Evolutionary conservation across 2,888 invertebrate species (phyloP).

Genomic region (Polyommatus iphigenia): DNA sequence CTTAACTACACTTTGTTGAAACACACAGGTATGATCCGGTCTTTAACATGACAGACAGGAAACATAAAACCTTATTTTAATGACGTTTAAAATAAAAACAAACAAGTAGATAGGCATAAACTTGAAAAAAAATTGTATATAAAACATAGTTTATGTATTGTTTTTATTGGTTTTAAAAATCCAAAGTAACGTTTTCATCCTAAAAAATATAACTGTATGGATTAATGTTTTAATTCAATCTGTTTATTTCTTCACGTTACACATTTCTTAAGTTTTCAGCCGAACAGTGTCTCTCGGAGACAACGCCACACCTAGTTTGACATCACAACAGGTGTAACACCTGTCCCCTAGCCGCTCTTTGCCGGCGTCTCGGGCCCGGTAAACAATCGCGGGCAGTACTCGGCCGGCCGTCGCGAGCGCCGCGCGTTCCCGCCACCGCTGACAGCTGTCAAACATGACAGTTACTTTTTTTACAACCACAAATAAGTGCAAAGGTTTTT

Average conservation of each 20-base stretch:
- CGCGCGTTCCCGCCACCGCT: slow-evolving; percentile 50
- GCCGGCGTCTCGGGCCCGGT: slow-evolving; percentile 59
- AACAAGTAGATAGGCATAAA: no score
- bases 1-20: not conserved
- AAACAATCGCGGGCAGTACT: slow-evolving; percentile 73
- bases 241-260: not conserved
- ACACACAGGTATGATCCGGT: not conserved
- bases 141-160: no score
- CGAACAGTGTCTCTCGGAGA: not conserved
- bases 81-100: no score
- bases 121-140: no score
- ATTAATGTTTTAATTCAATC: no score
- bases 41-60: no score
- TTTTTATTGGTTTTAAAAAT: no score
- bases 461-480: slow-evolving; percentile 57
- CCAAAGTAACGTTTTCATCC: not conserved
- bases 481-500: slow-evolving; percentile 53
- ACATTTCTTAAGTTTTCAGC: not conserved
- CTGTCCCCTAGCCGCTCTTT: slow-evolving; percentile 51
- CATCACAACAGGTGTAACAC: slow-evolving; percentile 43
- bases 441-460: slow-evolving; percentile 57
- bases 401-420: slow-evolving; percentile 65
- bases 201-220: not conserved
- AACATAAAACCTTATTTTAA: no score
- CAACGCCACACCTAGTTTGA: slow-evolving; percentile 38